Percentiles rank a stretch among this genome's conserved stretches.
phyloP scores from a whole-genome alignment of 2,888 invertebrate species.

The Archips xylosteana region DNA sequence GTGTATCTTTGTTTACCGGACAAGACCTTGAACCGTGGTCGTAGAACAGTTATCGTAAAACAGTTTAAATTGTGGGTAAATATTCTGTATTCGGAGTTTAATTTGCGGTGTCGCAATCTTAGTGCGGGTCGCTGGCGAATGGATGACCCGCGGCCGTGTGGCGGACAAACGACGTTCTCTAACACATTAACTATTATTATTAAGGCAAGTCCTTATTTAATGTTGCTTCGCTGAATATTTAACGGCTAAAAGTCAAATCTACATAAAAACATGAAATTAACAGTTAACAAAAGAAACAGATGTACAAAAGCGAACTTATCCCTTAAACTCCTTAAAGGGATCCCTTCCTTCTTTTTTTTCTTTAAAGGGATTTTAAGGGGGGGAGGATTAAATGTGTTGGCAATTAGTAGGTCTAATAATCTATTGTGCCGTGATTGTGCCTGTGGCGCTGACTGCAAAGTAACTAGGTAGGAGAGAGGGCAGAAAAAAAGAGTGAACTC shows the following conservation, averaged over 20 bases:
- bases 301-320: too few species aligned
- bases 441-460: too few species aligned
- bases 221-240: conserved; percentile 3
- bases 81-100: conserved; percentile 25
- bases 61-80: conserved; percentile 28
- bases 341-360: too few species aligned
- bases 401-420: too few species aligned
- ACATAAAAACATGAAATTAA: too few species aligned
- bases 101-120: conserved; percentile 47
- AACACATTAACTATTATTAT: conserved; percentile 2
- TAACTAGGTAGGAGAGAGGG: background rate
- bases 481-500: conserved; percentile 43
- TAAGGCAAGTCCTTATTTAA: background rate
- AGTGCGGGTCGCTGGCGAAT: conserved; percentile 47
- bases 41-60: conserved; percentile 14
- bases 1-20: background rate
- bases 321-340: too few species aligned
- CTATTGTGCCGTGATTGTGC: too few species aligned
- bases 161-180: conserved; percentile 39
- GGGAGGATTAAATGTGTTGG: too few species aligned
- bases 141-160: conserved; percentile 52
- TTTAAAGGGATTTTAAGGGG: too few species aligned
- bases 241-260: background rate
- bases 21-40: conserved; percentile 9
- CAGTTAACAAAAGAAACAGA: too few species aligned